Conservation (phyloP, 2,888 invertebrate genomes). For the Rhopalosiphum nymphaeae region DNA sequence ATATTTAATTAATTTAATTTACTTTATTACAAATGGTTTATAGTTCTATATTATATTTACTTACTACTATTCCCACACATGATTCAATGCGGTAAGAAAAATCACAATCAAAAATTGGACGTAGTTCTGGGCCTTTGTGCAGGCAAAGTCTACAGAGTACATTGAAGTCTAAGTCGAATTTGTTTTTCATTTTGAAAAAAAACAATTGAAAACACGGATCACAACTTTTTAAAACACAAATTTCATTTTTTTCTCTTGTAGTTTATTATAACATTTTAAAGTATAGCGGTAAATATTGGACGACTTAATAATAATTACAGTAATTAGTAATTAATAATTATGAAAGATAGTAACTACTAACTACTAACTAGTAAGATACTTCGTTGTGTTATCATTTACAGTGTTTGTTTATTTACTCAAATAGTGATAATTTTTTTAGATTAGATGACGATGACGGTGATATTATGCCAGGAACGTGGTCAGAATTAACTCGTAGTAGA, state of each 20-base stretch:
- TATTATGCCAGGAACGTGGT: too few species aligned
- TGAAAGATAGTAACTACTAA: background rate
- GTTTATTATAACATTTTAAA: background rate
- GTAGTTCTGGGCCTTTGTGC: slow-evolving; percentile 33
- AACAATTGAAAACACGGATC: background rate
- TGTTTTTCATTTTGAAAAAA: slow-evolving; percentile 33
- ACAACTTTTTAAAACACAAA: background rate
- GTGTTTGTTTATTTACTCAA: background rate
- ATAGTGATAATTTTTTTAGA: too few species aligned
- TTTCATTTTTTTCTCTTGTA: background rate
- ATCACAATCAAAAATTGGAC: slow-evolving; percentile 52
- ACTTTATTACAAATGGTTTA: background rate
- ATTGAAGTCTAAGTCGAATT: slow-evolving; percentile 52
- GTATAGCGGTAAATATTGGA: background rate
- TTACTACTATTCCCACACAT: slow-evolving; percentile 63
- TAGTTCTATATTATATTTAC: background rate
- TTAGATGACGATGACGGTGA: background rate
- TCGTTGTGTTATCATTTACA: background rate
- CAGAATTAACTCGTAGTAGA: too few species aligned
- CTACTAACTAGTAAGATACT: background rate
- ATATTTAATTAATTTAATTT: background rate
- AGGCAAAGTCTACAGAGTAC: slow-evolving; percentile 61
- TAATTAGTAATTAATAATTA: background rate
- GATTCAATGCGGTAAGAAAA: slow-evolving; percentile 49
- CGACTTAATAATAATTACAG: background rate